Evolutionary conservation across 2,113 vertebrate genomes (phyloP).

Genomic region (Eleginops maclovinus): DNA sequence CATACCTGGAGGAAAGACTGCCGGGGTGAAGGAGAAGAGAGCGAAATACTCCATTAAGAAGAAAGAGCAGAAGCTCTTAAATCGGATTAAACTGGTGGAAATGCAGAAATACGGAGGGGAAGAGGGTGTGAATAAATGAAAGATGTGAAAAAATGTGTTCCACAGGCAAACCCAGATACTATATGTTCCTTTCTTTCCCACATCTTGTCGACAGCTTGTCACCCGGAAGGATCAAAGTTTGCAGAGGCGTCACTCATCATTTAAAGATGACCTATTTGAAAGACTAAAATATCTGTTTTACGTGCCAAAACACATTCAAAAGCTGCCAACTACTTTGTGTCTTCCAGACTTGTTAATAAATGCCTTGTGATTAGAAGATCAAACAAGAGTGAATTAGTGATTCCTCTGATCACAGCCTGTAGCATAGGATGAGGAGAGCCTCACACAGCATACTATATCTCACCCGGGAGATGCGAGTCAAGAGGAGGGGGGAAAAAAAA

Average conservation of each 20-base stretch:
- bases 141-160: constrained; percentile 7
- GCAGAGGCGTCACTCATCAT: constrained; percentile 57
- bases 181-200: not conserved
- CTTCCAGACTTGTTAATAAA: constrained; percentile 78
- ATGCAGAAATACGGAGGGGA: not conserved
- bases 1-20: constrained; percentile 45
- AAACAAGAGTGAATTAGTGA: constrained; percentile 76
- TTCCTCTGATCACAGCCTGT: constrained; percentile 77
- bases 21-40: constrained; percentile 1
- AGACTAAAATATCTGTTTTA: constrained; percentile 68
- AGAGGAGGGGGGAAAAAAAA: constrained; percentile 8
- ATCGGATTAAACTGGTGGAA: constrained; percentile 30
- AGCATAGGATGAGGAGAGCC: constrained; percentile 52
- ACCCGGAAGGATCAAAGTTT: constrained; percentile 29
- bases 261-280: constrained; percentile 72
- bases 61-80: constrained; percentile 14
- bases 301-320: constrained; percentile 51
- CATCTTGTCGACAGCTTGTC: constrained; percentile 47
- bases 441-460: constrained; percentile 55
- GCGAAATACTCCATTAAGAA: constrained; percentile 28
- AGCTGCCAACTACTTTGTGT: constrained; percentile 57
- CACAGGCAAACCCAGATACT: constrained; percentile 5
- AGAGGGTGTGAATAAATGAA: constrained; percentile 5
- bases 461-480: constrained; percentile 21
- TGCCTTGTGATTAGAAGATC: constrained; percentile 80